A percentile compares a stretch with the other conserved stretches of the same genome.
Conservation (phyloP, 2,113 vertebrate species). For the Eupsittula cactorum region DNA sequence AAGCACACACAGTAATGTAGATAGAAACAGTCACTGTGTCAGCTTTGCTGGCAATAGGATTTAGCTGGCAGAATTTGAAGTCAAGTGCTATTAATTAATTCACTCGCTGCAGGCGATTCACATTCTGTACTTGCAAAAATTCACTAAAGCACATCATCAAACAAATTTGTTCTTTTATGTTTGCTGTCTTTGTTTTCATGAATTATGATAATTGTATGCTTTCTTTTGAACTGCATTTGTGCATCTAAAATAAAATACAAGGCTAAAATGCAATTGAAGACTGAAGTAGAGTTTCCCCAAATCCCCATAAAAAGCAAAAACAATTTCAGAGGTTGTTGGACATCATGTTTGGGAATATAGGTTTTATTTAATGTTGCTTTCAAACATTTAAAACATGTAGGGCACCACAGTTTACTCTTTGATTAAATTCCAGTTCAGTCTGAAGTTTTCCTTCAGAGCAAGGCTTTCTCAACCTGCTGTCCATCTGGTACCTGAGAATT, state of each 20-base stretch:
- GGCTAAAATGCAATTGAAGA: not conserved
- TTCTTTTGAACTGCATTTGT: not conserved
- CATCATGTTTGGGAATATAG: not conserved
- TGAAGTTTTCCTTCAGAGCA: not conserved
- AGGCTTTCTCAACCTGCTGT: not conserved
- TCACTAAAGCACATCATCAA: not conserved
- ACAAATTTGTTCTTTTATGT: not conserved
- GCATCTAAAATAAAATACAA: not conserved
- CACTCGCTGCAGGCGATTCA: not conserved
- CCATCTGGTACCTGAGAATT: not conserved
- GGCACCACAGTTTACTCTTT: not conserved
- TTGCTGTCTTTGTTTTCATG: not conserved
- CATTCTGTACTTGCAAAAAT: not conserved
- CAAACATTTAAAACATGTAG: not conserved
- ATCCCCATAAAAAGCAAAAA: not conserved
- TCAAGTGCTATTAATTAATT: not conserved
- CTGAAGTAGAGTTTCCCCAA: not conserved
- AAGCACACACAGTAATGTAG: not conserved
- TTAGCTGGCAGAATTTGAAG: not conserved
- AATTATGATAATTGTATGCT: not conserved
- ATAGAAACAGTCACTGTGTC: not conserved
- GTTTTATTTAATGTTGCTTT: not conserved
- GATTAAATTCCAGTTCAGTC: not conserved
- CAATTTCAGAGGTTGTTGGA: not conserved
- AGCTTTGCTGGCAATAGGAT: not conserved